Base-by-base conservation (phyloP, 2,888 invertebrate genomes). In the Adineta ricciae region DNA sequence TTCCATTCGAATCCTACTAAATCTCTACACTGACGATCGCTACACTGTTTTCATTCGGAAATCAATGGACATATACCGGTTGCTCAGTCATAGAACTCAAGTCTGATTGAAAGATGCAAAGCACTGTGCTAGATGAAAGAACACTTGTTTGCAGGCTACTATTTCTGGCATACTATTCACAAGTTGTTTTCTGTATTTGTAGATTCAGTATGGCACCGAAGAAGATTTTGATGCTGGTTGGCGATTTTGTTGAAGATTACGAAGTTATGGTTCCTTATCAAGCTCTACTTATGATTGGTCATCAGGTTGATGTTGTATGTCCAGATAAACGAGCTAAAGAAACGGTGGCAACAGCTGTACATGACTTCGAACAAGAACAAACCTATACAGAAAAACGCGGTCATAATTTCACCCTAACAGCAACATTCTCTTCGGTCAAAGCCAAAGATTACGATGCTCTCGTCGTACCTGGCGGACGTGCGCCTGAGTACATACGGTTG, bases 401-500 rank as follows among this genome's bases (percentile, higher is more conserved):
- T 41, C 78, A 78, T 19, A 41, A 38, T n/a, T 78, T 78, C 41
- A 78, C 78, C 38, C n/a, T 78, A 11, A 78, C 4, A 0, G 78
- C 78, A 4, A 41, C 78, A 78, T 78, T 78, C n/a, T 41, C 41
- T 4, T 78, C 78, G 11, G n/a, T 78, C 3, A 78, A 78, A 78
- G 14, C 78, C 7, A 78, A 88, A 87, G 88, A 88, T 82, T 83
- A 89, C 52, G 88, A 87, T 82, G 88, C 87, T 5, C 86, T 89
- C 72, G 87, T 89, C n/a, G 88, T 89, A 27, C 89, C 89, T 41
- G 89, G 89, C 21, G 89, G 89, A 16, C 89, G 88, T 86, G 88
- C 88, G 2, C 89, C 89, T 2, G 89, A 89, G 85, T 89, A 89
- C 86, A 87, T 88, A 87, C 86, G 89, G 49, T 85, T 89, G 54